phyloP scores from a whole-genome alignment of 92 coral and sea anemone genomes.

The Anthopleura xanthogrammica region DNA sequence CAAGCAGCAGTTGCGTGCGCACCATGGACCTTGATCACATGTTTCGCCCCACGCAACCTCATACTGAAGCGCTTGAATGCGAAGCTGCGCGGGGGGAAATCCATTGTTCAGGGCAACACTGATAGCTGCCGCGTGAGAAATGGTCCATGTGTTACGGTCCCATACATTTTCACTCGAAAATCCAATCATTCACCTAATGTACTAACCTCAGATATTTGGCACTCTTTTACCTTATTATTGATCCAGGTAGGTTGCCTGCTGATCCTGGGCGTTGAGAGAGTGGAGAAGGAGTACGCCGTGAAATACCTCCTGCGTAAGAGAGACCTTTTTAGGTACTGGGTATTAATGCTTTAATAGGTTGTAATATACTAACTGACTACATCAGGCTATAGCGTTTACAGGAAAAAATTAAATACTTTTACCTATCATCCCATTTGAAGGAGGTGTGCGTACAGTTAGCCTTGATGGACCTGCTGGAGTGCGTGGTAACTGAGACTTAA shows the following conservation, averaged over 20 bases:
- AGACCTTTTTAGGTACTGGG: neutral
- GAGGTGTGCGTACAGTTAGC: conserved; percentile 90
- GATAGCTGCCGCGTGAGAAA: no score
- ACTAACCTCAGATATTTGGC: no score
- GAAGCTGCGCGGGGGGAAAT: neutral
- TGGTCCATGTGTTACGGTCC: no score
- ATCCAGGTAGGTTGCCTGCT: conserved; percentile 63
- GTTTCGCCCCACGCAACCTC: no score
- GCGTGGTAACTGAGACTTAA: conserved; percentile 70
- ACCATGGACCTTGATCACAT: no score
- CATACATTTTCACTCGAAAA: no score
- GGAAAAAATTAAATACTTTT: neutral
- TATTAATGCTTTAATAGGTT: neutral
- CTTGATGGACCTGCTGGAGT: conserved; percentile 91
- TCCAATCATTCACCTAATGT: no score
- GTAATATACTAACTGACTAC: neutral
- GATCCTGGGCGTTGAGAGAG: conserved; percentile 60
- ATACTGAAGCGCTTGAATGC: neutral
- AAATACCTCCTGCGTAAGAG: conserved; percentile 38
- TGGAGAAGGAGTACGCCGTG: conserved; percentile 73
- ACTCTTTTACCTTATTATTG: conserved; percentile 38
- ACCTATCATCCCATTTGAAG: conserved; percentile 97
- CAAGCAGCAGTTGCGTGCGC: no score
- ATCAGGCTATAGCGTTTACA: neutral
- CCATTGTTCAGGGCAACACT: no score